Conservation (phyloP, 1,140 invertebrate species). For the Drosophila auraria region DNA sequence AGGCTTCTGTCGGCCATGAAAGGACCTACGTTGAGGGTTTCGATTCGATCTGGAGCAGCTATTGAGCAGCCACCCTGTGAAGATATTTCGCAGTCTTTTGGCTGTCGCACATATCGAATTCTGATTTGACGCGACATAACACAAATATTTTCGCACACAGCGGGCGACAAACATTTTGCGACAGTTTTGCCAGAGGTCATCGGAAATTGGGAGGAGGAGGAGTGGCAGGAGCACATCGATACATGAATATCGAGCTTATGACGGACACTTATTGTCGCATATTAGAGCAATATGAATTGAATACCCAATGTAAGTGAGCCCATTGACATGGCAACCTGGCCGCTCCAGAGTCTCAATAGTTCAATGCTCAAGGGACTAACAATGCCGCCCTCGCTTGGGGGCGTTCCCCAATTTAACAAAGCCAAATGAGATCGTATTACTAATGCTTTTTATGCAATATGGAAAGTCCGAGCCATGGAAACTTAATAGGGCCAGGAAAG, state of each 20-base stretch:
- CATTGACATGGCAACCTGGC: constrained; percentile 41
- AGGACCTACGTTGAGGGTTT: neutral
- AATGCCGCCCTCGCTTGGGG: neutral
- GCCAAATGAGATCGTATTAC: constrained; percentile 43
- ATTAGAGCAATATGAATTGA: constrained; percentile 56
- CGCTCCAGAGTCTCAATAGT: neutral
- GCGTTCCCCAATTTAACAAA: constrained; percentile 10
- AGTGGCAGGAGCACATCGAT: constrained; percentile 6
- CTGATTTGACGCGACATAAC: constrained; percentile 64
- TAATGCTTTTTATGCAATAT: constrained; percentile 21
- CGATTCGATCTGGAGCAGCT: constrained; percentile 23
- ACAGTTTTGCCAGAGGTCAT: constrained; percentile 61
- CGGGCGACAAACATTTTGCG: constrained; percentile 50
- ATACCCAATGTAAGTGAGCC: constrained; percentile 41
- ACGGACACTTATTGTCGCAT: constrained; percentile 53
- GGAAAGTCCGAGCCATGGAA: constrained; percentile 4
- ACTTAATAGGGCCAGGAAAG: constrained; percentile 1
- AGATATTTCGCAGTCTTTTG: constrained; percentile 50
- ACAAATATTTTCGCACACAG: constrained; percentile 61
- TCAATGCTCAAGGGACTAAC: neutral
- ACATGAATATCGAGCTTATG: constrained; percentile 37
- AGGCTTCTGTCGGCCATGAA: neutral
- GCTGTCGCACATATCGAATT: constrained; percentile 61
- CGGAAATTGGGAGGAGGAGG: constrained; percentile 24
- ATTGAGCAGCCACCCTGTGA: constrained; percentile 11